Conservation (phyloP, 2,797 vertebrate species). For the Notamacropus eugenii region DNA sequence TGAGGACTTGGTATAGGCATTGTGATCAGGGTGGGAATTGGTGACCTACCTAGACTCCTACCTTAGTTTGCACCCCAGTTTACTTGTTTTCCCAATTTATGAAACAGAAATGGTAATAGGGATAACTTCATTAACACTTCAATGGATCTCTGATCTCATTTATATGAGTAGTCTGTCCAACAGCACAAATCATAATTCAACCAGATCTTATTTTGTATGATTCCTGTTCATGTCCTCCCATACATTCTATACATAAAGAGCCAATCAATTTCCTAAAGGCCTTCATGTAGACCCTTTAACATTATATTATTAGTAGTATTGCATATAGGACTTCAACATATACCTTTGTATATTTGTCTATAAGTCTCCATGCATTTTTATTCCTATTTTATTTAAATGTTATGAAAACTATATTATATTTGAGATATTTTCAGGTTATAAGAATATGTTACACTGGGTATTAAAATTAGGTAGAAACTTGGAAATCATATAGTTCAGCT, state of each 20-base stretch:
- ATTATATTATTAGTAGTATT: not conserved
- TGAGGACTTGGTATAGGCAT: not conserved
- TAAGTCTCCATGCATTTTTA: not conserved
- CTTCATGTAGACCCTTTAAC: not conserved
- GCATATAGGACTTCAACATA: not conserved
- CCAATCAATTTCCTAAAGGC: not conserved
- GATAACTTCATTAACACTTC: not conserved
- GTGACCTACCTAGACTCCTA: not conserved
- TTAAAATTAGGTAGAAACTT: not conserved
- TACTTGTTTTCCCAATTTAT: not conserved
- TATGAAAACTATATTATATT: not conserved
- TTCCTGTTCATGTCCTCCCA: not conserved
- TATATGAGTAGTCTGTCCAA: not conserved
- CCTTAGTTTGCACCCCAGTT: not conserved
- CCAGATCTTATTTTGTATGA: not conserved
- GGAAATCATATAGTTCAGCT: not conserved
- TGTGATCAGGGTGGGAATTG: not conserved
- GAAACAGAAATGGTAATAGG: not conserved
- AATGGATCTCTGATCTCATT: not conserved
- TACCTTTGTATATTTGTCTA: not conserved
- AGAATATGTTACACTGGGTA: not conserved
- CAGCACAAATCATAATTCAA: not conserved
- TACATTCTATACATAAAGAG: not conserved
- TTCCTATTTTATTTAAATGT: not conserved
- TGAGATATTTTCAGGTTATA: not conserved